A percentile compares a stretch with the other conserved stretches of the same genome.
Evolutionary conservation across 2,113 vertebrate genomes (phyloP).

Genomic region (Zootoca vivipara): DNA sequence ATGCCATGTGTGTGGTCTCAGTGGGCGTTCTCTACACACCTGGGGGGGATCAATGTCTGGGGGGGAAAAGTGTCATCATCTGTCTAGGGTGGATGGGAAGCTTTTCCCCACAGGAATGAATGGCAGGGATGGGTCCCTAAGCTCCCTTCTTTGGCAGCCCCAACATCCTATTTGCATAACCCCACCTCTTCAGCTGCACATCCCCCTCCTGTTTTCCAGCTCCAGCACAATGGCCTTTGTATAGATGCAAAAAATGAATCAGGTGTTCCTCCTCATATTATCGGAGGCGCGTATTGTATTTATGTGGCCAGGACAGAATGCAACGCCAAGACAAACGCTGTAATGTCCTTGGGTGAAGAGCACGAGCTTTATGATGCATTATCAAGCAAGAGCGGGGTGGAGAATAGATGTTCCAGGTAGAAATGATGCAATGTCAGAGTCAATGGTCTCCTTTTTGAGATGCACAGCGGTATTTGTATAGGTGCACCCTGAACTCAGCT

Average conservation of each 20-base stretch:
- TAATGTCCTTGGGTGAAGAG: not conserved
- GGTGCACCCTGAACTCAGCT: constrained; percentile 14
- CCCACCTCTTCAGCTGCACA: not conserved
- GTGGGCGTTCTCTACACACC: not conserved
- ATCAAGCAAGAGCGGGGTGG: not conserved
- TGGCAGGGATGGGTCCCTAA: not conserved
- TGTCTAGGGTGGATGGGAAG: not conserved
- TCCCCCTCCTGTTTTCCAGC: not conserved
- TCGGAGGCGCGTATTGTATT: not conserved
- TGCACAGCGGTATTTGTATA: constrained; percentile 19
- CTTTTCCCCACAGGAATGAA: not conserved
- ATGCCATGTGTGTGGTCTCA: not conserved
- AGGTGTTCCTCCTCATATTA: not conserved
- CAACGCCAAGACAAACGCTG: not conserved
- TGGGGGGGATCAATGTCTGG: not conserved
- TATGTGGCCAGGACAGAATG: not conserved
- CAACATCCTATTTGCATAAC: not conserved
- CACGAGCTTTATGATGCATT: not conserved
- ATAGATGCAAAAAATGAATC: not conserved
- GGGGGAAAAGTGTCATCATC: not conserved
- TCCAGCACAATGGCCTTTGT: not conserved
- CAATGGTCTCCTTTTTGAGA: not conserved
- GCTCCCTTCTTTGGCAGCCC: no score
- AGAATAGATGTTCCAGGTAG: not conserved
- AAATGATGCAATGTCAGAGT: not conserved